A percentile compares a stretch with the other conserved stretches of the same genome.
These are phyloP conservation scores for Acanthurus leucopareius DNA, from an alignment of 2,797 vertebrate species.

Conservation along the genomic window DNA sequence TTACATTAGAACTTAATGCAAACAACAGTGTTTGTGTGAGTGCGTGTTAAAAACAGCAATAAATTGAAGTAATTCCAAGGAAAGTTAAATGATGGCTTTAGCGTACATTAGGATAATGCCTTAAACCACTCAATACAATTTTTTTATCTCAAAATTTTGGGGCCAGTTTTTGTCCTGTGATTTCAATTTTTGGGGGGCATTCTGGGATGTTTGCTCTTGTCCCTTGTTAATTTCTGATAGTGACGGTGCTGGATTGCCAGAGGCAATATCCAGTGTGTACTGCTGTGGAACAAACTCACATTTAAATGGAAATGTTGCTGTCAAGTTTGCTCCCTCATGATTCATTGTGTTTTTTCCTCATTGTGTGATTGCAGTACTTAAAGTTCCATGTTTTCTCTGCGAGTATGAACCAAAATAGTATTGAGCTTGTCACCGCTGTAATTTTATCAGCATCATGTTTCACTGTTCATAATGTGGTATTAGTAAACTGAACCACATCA, in stretches of 20 bases:
- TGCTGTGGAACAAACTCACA: constrained; percentile 58
- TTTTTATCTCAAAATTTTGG: no score
- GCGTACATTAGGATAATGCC: no score
- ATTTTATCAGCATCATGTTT: constrained; percentile 7
- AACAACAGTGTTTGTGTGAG: no score
- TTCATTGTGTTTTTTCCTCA: constrained; percentile 23
- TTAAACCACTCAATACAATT: no score
- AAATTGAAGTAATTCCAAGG: no score
- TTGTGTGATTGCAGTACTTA: constrained; percentile 33
- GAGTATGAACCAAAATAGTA: constrained; percentile 3
- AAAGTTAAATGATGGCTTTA: no score
- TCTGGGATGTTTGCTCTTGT: no score
- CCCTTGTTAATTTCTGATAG: no score
- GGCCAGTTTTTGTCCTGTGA: no score
- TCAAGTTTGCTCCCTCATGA: constrained; percentile 34
- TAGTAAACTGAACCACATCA: neutral
- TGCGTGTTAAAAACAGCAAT: no score
- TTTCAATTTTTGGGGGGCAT: no score
- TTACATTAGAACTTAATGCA: no score
- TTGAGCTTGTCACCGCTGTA: constrained; percentile 2
- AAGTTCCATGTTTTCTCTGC: constrained; percentile 11
- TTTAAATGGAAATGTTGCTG: constrained; percentile 63
- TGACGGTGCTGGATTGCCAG: constrained; percentile 32
- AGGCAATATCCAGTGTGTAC: constrained; percentile 52
- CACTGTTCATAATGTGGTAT: neutral